Percentiles rank a stretch among this genome's conserved stretches.
phyloP scores from a whole-genome alignment of 2,888 invertebrate species.

The Sympetrum striolatum region DNA sequence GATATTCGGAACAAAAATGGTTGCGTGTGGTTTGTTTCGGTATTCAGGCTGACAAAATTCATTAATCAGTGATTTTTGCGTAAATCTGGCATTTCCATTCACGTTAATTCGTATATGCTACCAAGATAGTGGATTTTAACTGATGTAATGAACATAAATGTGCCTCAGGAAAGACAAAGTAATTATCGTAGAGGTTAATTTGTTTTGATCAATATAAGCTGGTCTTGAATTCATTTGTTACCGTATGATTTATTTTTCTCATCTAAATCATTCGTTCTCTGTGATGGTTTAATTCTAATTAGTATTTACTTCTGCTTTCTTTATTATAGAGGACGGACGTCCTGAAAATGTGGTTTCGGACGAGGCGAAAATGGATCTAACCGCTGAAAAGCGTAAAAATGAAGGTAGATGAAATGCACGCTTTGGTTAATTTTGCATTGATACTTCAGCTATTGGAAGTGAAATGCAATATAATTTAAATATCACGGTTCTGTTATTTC shows the following conservation, averaged over 20 bases:
- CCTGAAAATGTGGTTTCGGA: background rate
- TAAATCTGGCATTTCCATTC: background rate
- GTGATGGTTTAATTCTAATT: background rate
- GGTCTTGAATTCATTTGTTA: background rate
- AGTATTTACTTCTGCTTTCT: background rate
- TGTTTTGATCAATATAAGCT: slow-evolving; percentile 24
- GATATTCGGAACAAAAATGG: background rate
- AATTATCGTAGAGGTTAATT: background rate
- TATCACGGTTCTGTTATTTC: background rate
- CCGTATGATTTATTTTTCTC: background rate
- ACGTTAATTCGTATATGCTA: background rate
- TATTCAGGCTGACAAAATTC: too few species aligned
- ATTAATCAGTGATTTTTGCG: background rate
- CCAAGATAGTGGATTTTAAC: background rate
- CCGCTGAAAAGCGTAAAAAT: background rate
- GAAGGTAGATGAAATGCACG: background rate
- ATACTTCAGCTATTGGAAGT: background rate
- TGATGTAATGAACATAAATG: background rate
- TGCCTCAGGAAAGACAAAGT: background rate
- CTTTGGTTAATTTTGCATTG: background rate
- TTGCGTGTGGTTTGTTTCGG: background rate
- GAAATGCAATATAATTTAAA: background rate
- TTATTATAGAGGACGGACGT: background rate
- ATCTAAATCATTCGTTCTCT: background rate
- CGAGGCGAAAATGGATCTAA: background rate